phyloP scores from a whole-genome alignment of 2,888 invertebrate genomes.

The Sarcophaga carnaria region DNA sequence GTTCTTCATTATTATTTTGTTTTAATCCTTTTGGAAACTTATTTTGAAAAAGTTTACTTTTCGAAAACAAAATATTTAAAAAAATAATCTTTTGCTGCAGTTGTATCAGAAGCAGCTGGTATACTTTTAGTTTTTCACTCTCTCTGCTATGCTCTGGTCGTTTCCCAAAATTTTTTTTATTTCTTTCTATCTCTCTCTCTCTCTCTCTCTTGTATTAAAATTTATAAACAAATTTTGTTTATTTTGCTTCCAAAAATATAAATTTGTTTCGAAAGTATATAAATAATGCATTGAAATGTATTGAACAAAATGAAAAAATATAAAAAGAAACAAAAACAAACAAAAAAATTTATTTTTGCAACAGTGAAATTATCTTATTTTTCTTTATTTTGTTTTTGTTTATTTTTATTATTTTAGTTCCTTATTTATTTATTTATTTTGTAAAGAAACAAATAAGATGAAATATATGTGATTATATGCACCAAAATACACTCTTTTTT shows the following conservation, averaged over 20 bases:
- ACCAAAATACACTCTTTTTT: no score
- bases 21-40: slow-evolving; percentile 29
- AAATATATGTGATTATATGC: no score
- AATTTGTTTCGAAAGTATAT: slow-evolving; percentile 30
- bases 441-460: no score
- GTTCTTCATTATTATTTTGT: slow-evolving; percentile 8
- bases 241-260: neutral
- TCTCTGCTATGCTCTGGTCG: no score
- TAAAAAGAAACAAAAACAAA: neutral
- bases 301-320: neutral
- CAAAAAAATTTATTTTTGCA: no score
- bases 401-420: no score
- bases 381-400: no score
- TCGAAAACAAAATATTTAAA: slow-evolving; percentile 41
- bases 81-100: slow-evolving; percentile 9
- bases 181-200: no score
- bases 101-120: slow-evolving; percentile 45
- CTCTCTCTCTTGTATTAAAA: neutral
- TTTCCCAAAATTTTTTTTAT: neutral
- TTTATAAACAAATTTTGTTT: neutral
- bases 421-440: no score
- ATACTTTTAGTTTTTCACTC: neutral
- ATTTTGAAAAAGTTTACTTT: slow-evolving; percentile 33
- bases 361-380: no score
- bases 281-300: slow-evolving; percentile 27